phyloP scores from a whole-genome alignment of 2,797 vertebrate genomes.

The Anguilla pacifica region DNA sequence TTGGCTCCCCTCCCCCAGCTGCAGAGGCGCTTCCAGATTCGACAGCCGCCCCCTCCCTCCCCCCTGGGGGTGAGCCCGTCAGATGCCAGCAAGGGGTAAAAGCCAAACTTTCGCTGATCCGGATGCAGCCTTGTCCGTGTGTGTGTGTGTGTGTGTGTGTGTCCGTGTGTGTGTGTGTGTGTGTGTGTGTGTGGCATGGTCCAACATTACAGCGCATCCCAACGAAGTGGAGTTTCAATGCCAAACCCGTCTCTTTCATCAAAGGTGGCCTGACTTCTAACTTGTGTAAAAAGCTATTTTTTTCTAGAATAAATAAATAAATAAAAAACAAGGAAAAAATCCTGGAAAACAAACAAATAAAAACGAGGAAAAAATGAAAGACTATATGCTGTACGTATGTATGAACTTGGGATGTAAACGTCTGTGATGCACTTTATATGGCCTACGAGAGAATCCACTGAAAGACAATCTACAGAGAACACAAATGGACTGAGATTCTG shows the following conservation, averaged over 20 bases:
- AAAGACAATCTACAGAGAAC: conserved; percentile 45
- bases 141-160: conserved; percentile 39
- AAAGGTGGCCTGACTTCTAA: conserved; percentile 35
- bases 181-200: not conserved
- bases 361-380: conserved; percentile 26
- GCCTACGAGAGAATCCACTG: conserved; percentile 48
- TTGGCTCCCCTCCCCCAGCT: not conserved
- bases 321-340: conserved; percentile 24
- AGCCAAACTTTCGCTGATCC: not conserved
- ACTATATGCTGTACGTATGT: conserved; percentile 37
- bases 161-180: conserved; percentile 34
- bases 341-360: conserved; percentile 39
- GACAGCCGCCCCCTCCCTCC: not conserved
- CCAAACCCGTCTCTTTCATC: conserved; percentile 10
- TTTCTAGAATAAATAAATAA: conserved; percentile 40
- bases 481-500: conserved; percentile 35
- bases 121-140: not conserved
- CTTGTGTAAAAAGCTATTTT: conserved; percentile 45
- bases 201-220: not conserved
- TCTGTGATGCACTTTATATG: conserved; percentile 54
- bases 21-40: not conserved
- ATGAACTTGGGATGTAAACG: conserved; percentile 50
- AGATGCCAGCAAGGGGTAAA: not conserved
- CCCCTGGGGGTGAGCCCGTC: not conserved
- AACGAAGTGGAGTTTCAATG: not conserved